Base-by-base conservation (phyloP, 1,140 invertebrate species). In the Drosophila jambulina region DNA sequence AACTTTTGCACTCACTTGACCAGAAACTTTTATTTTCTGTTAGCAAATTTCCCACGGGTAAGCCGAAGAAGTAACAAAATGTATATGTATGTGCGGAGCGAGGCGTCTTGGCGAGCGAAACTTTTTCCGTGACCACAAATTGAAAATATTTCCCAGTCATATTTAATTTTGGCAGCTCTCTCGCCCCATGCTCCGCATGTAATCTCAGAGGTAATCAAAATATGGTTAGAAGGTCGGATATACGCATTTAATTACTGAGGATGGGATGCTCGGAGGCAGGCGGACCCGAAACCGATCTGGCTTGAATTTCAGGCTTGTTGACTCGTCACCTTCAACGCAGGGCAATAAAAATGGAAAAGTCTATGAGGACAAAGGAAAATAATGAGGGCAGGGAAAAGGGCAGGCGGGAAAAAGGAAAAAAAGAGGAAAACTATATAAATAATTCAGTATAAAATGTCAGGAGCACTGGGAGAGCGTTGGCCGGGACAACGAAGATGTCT, bases 1-100 rank as follows among this genome's bases (percentile, higher is more conserved):
- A 90, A 90, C 78, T 90, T 90, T 90, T 79, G 85, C 85, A 91
- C 86, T 91, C 86, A 91, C 85, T 90, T 90, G 85, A 90, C 85
- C 85, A 91, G 86, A 90, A 90, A 90, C 86, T 90, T 88, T 88
- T 90, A 90, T 90, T 90, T 90, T 90, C 85, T 85, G 86, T 90
- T 90, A 90, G 86, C 71, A 90, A 85, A 90, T 90, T 90, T 90
- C 85, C 85, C 85, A 91, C 78, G 85, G 86, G 85, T 85, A 54
- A 78, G 56, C 65, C 59, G 64, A 61, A 72, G 59, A 75, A 80
- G 81, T 71, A 80, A 83, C 80, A 79, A 80, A 72, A 62, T 61
- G 65, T 64, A 83, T 65, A 69, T 46, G 21, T 43, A 67, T 34
- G 46, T 49, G 58, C 40, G 21, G 38, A 70, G 36, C 38, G 60